Evolutionary conservation across 2,797 vertebrate genomes (phyloP).

Genomic region (Hoplostethus atlanticus): DNA sequence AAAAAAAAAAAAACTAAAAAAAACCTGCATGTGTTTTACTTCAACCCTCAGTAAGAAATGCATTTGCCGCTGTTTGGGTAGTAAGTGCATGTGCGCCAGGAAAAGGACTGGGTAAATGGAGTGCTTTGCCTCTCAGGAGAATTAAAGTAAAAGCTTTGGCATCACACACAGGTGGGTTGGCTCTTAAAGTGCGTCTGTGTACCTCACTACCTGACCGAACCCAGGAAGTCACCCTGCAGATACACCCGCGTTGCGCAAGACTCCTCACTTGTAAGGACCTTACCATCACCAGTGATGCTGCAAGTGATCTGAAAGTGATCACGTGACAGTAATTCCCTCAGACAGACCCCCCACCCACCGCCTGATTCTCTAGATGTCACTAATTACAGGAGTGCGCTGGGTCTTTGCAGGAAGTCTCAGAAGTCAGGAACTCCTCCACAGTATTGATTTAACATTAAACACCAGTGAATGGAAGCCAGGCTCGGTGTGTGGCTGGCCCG

Average conservation of each 20-base stretch:
- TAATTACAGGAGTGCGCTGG: slow-evolving; percentile 43
- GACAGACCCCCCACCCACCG: slow-evolving; percentile 17
- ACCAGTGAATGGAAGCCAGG: slow-evolving; percentile 56
- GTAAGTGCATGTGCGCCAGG: slow-evolving; percentile 60
- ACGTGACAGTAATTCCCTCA: slow-evolving; percentile 23
- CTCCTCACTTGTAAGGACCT: too few relatives aligned
- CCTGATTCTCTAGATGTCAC: slow-evolving; percentile 43
- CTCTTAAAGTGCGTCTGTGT: slow-evolving; percentile 65
- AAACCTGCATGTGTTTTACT: slow-evolving; percentile 45
- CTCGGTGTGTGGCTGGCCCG: slow-evolving; percentile 32
- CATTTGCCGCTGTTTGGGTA: slow-evolving; percentile 53
- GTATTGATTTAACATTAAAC: slow-evolving; percentile 77
- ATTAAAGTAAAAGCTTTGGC: slow-evolving; percentile 69
- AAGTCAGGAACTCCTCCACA: slow-evolving; percentile 43
- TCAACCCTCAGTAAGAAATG: slow-evolving; percentile 36
- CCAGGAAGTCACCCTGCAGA: slow-evolving; percentile 28
- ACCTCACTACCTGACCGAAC: slow-evolving; percentile 33
- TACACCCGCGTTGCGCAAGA: neutral
- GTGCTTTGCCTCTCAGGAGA: slow-evolving; percentile 52
- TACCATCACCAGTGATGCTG: neutral
- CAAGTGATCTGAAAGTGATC: slow-evolving; percentile 17
- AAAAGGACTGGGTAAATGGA: slow-evolving; percentile 60
- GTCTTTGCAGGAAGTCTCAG: slow-evolving; percentile 28
- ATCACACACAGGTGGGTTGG: slow-evolving; percentile 50
- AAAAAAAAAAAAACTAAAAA: too few relatives aligned